Base-by-base conservation (phyloP, 1,140 invertebrate genomes). In the Drosophila dunni region DNA sequence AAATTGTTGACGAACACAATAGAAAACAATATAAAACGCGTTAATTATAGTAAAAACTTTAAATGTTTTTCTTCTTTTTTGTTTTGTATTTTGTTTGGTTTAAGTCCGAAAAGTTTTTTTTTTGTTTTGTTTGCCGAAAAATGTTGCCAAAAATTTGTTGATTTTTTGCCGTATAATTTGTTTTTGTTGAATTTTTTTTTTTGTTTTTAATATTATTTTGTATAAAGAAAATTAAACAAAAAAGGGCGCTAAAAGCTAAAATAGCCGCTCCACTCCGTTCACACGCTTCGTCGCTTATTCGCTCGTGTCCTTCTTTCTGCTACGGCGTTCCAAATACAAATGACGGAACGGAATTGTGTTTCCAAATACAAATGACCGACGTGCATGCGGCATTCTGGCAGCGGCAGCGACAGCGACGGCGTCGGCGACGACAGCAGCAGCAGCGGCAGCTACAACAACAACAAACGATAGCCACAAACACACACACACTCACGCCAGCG, bases 161-260 rank as follows among this genome's bases (percentile, higher is more conserved):
- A 71, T 70, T 71, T 63, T 64, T 70, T 63, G 50, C 61, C 53
- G 69, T 66, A 61, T 65, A 13, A 57, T 58, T 40, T 64, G 34
- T 60, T 67, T 57, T 45, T 60, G 34, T 72, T 77, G 34, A 29
- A 60, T 76, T 46, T 73, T 62, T 75, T 62, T 75, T 51, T 46
- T 62, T 54, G 62, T 76, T 46, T 73, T 62, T 75, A 44, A 40
- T 65, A 48, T 73, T 67, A 60, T 36, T 53, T 69, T 75, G 36
- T 64, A 74, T 64, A 75, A 80, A 79, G 74, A 77, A 91, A 91
- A 89, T 91, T 46, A 91, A 90, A 90, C 79, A 90, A 91, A 91
- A 91, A 91, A 91, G 81, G 89, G 89, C 89, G 88, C 88, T 91
- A 82, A 86, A 86, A 86, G 82, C 78, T 80, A 81, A 83, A 88